These are phyloP conservation scores for Cydia strobilella DNA, from an alignment of 1,140 invertebrate species.

Conservation along the genomic window DNA sequence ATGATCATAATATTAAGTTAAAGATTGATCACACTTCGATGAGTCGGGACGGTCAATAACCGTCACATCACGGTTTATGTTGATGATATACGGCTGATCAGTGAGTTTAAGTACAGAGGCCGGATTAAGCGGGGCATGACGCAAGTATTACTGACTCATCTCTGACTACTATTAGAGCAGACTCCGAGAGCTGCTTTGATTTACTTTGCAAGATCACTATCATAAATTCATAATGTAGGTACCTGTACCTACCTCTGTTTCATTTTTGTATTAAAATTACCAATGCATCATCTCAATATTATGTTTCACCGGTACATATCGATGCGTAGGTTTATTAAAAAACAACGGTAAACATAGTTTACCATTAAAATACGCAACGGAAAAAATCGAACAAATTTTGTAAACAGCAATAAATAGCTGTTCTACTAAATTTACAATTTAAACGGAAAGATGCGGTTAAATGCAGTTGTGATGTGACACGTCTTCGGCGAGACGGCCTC, in stretches of 20 bases:
- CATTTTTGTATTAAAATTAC: no score
- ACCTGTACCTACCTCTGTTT: no score
- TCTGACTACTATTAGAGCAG: constrained; percentile 40
- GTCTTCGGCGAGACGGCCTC: constrained; percentile 31
- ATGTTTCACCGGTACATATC: no score
- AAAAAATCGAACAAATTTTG: constrained; percentile 16
- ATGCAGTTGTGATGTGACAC: constrained; percentile 1
- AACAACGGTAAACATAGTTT: neutral
- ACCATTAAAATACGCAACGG: neutral
- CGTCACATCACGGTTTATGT: constrained; percentile 21
- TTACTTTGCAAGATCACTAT: constrained; percentile 40
- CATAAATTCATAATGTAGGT: no score
- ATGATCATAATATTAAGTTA: neutral
- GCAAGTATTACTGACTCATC: constrained; percentile 61
- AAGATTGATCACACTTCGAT: constrained; percentile 14
- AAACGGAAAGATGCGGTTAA: constrained; percentile 23
- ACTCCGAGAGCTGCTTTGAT: constrained; percentile 33
- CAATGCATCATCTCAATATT: no score
- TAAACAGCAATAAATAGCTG: constrained; percentile 24
- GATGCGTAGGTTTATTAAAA: neutral
- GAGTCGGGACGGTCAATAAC: constrained; percentile 23
- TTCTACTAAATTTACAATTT: neutral
- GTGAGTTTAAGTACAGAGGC: constrained; percentile 41
- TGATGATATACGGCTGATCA: constrained; percentile 36
- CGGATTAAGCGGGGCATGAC: constrained; percentile 53